Evolutionary conservation across 2,113 vertebrate species (phyloP), one percentile per base, ranked within the genome.

Genomic region (Megatriorchis doriae): DNA sequence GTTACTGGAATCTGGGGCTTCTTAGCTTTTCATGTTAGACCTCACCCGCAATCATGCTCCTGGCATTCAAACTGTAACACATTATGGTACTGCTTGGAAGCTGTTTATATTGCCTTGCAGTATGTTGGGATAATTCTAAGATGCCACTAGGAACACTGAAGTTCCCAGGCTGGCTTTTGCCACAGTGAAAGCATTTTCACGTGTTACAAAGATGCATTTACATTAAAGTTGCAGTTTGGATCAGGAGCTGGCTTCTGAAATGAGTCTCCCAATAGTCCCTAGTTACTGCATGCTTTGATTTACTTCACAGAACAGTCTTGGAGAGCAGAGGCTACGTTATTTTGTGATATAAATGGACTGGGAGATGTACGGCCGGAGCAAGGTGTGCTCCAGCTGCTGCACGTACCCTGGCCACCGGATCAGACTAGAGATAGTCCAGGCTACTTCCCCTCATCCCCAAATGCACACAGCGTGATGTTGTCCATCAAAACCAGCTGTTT

Each of bases 1-100:
- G 19, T 59, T 85, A 17, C 81, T 75, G 79, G 47, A 36, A 91
- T 88, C 74, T 93, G 66, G 50, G 52, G 47, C 62, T 96, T 83
- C 67, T 96, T 42, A 78, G 53, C 21, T 61, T 78, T 78, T 58
- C 58, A 29, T 40, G 26, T 72, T 56, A 43, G 47, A 78, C 16
- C 22, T 90, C 53, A 84, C 47, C 68, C 56, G 80, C 62, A 73
- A 11, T 68, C 34, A 62, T 71, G 38, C 45, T 88, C 31, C 74
- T 50, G 20, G 47, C 38, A 48, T 67, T 71, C 56, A n/a, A 52
- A 38, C 32, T 63, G 25, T 26, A 58, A 15, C 25, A 14, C 36
- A 5, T 52, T 74, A 62, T 61, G 38, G 10, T 11, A 7, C 38
- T 23, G 43, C 21, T 59, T 58, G 75, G 81, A 79, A 91, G 71